Conservation (phyloP, 1,140 invertebrate species). For the Neomicropteryx cornuta region DNA sequence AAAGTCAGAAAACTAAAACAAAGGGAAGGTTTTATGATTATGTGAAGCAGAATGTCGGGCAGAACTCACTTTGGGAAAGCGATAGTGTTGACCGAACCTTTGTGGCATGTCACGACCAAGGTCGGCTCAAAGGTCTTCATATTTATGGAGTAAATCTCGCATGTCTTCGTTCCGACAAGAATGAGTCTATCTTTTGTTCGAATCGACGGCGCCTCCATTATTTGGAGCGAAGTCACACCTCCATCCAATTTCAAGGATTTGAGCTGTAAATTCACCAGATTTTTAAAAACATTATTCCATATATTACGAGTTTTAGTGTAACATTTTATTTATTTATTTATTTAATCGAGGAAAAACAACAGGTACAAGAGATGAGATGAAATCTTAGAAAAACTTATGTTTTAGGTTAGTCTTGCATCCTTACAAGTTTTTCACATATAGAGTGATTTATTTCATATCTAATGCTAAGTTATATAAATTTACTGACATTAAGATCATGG, state of each 20-base stretch:
- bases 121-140: constrained; percentile 55
- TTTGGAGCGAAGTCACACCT: constrained; percentile 51
- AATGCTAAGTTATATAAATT: no score
- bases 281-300: constrained; percentile 5
- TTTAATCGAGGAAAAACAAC: no score
- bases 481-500: no score
- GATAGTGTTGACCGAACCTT: constrained; percentile 65
- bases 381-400: no score
- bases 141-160: constrained; percentile 75
- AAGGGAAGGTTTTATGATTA: no score
- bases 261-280: constrained; percentile 31
- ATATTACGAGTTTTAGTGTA: no score
- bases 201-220: constrained; percentile 30
- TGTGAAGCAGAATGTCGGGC: no score
- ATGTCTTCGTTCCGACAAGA: constrained; percentile 60
- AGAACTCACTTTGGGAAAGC: constrained; percentile 72
- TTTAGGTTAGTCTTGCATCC: no score
- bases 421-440: no score
- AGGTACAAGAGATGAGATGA: no score
- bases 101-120: constrained; percentile 73
- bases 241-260: constrained; percentile 46
- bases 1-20: constrained; percentile 2
- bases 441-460: no score
- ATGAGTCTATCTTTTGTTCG: constrained; percentile 35
- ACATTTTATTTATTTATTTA: no score